phyloP scores from a whole-genome alignment of 1,140 invertebrate genomes.

The Subanguina moxae region DNA sequence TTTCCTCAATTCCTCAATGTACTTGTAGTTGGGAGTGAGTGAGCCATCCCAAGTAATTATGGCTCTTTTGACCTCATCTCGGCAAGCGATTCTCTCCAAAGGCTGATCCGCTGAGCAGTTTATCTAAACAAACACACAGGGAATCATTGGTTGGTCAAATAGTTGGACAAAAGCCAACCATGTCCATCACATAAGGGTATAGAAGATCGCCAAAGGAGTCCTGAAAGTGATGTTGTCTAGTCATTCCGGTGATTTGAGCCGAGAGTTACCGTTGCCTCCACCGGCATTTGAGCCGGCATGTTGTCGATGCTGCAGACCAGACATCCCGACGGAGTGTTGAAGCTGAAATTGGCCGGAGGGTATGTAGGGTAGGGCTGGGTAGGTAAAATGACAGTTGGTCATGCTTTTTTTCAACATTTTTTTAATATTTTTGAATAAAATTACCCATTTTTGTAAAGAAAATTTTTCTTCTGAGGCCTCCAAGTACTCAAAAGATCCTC shows the following conservation, averaged over 20 bases:
- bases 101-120: slow-evolving; percentile 61
- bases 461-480: too few species aligned
- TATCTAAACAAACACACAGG: slow-evolving; percentile 63
- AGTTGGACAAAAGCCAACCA: slow-evolving; percentile 62
- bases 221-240: too few species aligned
- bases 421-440: too few species aligned
- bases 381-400: too few species aligned
- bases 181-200: slow-evolving; percentile 80
- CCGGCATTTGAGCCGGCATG: slow-evolving; percentile 96
- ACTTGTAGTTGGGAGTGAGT: slow-evolving; percentile 85
- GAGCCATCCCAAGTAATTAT: slow-evolving; percentile 91
- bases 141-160: background rate
- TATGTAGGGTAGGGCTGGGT: too few species aligned
- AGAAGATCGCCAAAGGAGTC: slow-evolving; percentile 94
- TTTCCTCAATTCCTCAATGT: slow-evolving; percentile 81
- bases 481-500: too few species aligned
- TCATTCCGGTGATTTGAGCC: too few species aligned
- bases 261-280: slow-evolving; percentile 73
- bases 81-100: slow-evolving; percentile 51
- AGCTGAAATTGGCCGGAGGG: slow-evolving; percentile 34
- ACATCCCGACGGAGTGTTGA: slow-evolving; percentile 68
- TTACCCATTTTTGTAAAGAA: too few species aligned
- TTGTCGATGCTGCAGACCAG: slow-evolving; percentile 98
- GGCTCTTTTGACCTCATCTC: slow-evolving; percentile 63
- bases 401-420: background rate